phyloP scores from a whole-genome alignment of 1,140 invertebrate genomes.

The Varroa destructor region DNA sequence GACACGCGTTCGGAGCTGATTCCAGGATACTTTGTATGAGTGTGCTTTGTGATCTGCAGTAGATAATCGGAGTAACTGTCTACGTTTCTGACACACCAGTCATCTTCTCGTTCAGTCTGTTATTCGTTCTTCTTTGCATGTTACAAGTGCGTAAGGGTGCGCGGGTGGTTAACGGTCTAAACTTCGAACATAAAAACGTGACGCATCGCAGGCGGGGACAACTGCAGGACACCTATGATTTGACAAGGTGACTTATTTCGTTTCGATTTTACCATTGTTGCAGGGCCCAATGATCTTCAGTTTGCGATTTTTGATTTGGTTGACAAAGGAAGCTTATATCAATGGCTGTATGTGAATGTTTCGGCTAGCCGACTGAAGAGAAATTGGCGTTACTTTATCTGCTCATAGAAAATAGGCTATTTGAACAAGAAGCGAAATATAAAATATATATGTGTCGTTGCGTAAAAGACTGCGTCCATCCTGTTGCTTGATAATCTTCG shows the following conservation, averaged over 20 bases:
- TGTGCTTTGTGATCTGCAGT: background rate
- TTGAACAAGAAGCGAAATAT: too few species aligned
- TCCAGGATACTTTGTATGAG: background rate
- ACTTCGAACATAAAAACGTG: too few species aligned
- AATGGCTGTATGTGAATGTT: background rate
- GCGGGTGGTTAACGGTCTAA: too few species aligned
- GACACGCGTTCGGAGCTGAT: background rate
- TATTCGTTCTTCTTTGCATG: conserved; percentile 3
- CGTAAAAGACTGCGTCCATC: too few species aligned
- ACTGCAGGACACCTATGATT: too few species aligned
- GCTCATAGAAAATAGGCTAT: too few species aligned
- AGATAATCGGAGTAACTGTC: background rate
- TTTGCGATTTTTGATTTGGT: background rate
- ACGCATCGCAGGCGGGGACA: too few species aligned
- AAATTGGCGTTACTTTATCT: too few species aligned
- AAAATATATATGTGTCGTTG: too few species aligned
- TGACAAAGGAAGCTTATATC: background rate
- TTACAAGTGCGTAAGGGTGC: background rate
- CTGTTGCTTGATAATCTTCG: too few species aligned
- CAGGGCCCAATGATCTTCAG: conserved; percentile 14
- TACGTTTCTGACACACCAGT: background rate
- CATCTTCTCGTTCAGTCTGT: background rate
- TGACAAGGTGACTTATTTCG: background rate
- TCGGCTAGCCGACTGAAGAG: too few species aligned
- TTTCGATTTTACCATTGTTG: background rate